Evolutionary conservation across 2,113 vertebrate genomes (phyloP).

Genomic region (Oryzias javanicus): DNA sequence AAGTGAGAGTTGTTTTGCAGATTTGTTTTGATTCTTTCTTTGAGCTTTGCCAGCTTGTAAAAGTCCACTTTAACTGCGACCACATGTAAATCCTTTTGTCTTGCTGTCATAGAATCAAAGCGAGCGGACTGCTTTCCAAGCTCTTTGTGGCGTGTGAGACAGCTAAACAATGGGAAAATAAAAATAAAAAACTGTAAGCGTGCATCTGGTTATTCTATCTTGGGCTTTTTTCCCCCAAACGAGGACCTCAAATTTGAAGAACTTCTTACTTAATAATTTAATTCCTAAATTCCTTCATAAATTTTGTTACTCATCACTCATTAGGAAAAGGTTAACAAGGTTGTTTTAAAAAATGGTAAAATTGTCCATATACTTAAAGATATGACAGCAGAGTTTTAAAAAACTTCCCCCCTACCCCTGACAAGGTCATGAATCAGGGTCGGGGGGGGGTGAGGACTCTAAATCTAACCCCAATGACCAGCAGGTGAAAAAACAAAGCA

Average conservation of each 20-base stretch:
- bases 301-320: background rate
- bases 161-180: conserved; percentile 21
- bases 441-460: conserved; percentile 4
- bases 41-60: conserved; percentile 43
- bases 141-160: conserved; percentile 41
- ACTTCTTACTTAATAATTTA: too few species aligned
- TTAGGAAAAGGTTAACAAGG: conserved; percentile 11
- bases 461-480: conserved; percentile 52
- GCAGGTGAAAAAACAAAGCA: conserved; percentile 71
- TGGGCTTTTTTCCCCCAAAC: conserved; percentile 2
- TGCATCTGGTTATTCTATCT: conserved; percentile 19
- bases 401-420: conserved; percentile 17
- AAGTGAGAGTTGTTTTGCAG: conserved; percentile 19
- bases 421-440: conserved; percentile 25
- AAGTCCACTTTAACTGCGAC: conserved; percentile 55
- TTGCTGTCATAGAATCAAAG: conserved; percentile 51
- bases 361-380: conserved; percentile 19
- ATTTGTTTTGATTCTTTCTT: conserved; percentile 37
- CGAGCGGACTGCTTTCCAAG: conserved; percentile 56
- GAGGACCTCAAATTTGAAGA: conserved; percentile 2
- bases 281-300: background rate
- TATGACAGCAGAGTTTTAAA: conserved; percentile 10
- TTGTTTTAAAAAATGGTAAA: conserved; percentile 17
- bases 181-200: conserved; percentile 2
- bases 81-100: conserved; percentile 60